phyloP scores from a whole-genome alignment of 1,140 invertebrate species.

The Zaprionus inermis region DNA sequence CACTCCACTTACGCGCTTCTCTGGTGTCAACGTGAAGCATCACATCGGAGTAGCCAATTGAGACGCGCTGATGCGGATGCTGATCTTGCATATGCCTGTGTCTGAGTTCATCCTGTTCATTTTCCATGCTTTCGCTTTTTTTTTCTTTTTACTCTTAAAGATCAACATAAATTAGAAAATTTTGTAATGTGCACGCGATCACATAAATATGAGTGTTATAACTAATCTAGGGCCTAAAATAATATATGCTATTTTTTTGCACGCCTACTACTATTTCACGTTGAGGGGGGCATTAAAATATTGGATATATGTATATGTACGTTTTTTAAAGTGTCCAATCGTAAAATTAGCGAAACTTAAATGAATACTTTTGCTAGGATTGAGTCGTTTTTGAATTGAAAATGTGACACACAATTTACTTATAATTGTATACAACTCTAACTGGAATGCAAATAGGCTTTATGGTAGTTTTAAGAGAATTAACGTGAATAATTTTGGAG shows the following conservation, averaged over 20 bases:
- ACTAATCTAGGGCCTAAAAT: conserved; percentile 15
- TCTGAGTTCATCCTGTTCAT: conserved; percentile 71
- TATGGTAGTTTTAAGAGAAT: background rate
- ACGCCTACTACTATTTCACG: conserved; percentile 20
- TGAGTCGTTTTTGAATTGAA: background rate
- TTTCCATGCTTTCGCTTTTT: conserved; percentile 61
- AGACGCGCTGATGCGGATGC: conserved; percentile 47
- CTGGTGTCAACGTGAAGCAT: conserved; percentile 36
- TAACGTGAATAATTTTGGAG: no score
- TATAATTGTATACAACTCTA: background rate
- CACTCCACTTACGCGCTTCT: conserved; percentile 55
- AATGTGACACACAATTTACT: background rate
- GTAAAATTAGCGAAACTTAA: background rate
- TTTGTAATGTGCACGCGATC: conserved; percentile 40
- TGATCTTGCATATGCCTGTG: conserved; percentile 54
- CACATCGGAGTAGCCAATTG: conserved; percentile 43
- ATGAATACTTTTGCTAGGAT: background rate
- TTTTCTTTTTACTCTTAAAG: conserved; percentile 51
- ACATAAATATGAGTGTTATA: conserved; percentile 50
- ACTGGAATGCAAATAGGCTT: background rate
- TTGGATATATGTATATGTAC: background rate
- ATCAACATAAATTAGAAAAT: conserved; percentile 52
- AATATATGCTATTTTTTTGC: conserved; percentile 12
- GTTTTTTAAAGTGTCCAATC: background rate
- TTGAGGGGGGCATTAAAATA: background rate